Conservation (phyloP, 2,113 vertebrate genomes). For the Varanus komodoensis region DNA sequence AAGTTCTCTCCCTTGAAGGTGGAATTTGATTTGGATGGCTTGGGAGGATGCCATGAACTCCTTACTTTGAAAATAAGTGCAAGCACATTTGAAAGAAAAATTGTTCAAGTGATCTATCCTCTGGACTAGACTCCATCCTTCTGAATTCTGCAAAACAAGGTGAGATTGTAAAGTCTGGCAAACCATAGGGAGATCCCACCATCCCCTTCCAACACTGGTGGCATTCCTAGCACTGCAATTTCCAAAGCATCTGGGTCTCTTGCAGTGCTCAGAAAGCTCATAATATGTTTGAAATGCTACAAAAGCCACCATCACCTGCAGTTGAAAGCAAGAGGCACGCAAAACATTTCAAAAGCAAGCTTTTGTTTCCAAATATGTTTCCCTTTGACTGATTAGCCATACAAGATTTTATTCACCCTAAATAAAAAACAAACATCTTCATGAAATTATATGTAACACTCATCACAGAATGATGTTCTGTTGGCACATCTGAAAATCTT, state of each 20-base stretch:
- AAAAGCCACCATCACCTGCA: conserved; percentile 62
- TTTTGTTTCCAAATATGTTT: conserved; percentile 76
- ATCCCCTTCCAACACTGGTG: not conserved
- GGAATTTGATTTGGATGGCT: not conserved
- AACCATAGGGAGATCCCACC: not conserved
- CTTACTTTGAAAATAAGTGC: not conserved
- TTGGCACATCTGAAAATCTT: conserved; percentile 34
- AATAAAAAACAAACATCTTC: conserved; percentile 75
- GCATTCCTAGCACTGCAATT: not conserved
- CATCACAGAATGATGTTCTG: conserved; percentile 53
- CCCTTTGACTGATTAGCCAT: conserved; percentile 70
- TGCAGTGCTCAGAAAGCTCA: not conserved
- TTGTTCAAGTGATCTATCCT: not conserved
- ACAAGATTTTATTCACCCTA: conserved; percentile 65
- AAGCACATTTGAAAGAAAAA: not conserved
- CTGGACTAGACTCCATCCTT: not conserved
- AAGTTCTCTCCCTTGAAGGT: not conserved
- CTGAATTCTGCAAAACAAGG: not conserved
- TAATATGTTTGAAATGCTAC: conserved; percentile 28
- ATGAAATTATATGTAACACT: conserved; percentile 60
- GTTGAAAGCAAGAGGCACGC: conserved; percentile 69
- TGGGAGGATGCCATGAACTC: not conserved
- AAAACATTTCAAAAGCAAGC: conserved; percentile 75
- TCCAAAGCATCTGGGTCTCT: not conserved
- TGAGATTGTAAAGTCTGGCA: not conserved